A percentile compares a stretch with the other conserved stretches of the same genome.
Conservation (phyloP, 2,888 invertebrate species). For the Hyposoter dolosus region DNA sequence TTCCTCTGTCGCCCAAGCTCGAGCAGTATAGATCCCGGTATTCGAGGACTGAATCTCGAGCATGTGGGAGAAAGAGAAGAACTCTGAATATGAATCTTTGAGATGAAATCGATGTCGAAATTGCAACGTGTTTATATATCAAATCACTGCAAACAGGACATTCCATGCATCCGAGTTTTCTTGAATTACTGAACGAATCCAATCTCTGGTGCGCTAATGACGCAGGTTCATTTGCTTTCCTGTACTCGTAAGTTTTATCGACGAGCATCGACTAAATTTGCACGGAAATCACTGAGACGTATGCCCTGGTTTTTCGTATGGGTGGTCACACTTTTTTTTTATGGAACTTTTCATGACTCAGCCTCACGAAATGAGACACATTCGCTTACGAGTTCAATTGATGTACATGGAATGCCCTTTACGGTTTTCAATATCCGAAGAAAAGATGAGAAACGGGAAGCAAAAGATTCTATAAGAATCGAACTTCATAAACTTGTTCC, state of each 20-base stretch:
- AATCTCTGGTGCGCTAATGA: neutral
- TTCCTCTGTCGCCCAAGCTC: slow-evolving; percentile 28
- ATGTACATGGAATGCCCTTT: neutral
- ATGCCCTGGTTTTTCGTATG: no score
- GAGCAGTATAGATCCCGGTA: neutral
- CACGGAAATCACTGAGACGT: no score
- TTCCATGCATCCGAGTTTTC: neutral
- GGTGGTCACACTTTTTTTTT: neutral
- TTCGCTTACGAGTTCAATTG: neutral
- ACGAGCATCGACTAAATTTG: neutral
- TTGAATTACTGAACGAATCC: neutral
- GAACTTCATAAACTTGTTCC: slow-evolving; percentile 2
- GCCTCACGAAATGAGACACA: neutral
- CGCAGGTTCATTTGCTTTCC: neutral
- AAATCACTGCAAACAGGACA: neutral
- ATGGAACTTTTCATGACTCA: neutral
- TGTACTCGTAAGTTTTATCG: neutral
- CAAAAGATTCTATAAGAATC: slow-evolving; percentile 22
- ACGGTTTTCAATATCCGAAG: neutral
- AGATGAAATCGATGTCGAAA: neutral
- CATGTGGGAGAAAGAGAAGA: slow-evolving; percentile 2
- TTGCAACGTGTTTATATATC: neutral
- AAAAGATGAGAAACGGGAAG: neutral
- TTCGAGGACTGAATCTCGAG: slow-evolving; percentile 7
- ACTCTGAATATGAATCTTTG: neutral